phyloP scores from a whole-genome alignment of 2,888 invertebrate species.

The Campoplex capitator region DNA sequence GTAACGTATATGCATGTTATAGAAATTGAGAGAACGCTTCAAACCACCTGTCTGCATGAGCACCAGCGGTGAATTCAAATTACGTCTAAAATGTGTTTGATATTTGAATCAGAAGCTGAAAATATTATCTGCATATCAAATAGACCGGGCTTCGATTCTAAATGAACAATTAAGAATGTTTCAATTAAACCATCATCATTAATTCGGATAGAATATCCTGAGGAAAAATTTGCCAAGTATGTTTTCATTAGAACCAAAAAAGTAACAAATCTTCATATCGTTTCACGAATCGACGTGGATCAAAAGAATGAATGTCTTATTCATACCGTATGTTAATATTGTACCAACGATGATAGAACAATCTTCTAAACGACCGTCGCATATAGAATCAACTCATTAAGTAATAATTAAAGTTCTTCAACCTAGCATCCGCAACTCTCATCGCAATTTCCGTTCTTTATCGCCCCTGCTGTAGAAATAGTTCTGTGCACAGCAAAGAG shows the following conservation, averaged over 20 bases:
- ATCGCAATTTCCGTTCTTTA: conserved; percentile 23
- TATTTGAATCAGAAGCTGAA: conserved; percentile 8
- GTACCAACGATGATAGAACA: background rate
- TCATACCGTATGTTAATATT: background rate
- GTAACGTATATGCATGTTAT: background rate
- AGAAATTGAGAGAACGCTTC: conserved; percentile 22
- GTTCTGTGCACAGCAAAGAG: conserved; percentile 18
- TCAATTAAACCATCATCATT: background rate
- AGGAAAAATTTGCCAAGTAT: background rate
- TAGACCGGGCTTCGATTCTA: background rate
- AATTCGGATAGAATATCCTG: background rate
- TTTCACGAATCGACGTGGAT: background rate
- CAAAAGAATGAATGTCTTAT: background rate
- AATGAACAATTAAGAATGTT: background rate
- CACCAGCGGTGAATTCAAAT: conserved; percentile 7
- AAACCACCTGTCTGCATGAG: conserved; percentile 16
- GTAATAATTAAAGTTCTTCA: background rate
- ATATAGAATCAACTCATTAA: background rate
- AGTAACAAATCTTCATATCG: background rate
- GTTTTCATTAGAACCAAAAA: background rate
- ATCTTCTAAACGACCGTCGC: background rate
- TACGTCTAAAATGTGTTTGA: background rate
- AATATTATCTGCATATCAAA: background rate
- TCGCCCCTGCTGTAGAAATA: background rate
- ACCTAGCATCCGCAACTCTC: background rate